Evolutionary conservation across 2,797 vertebrate genomes (phyloP).

Genomic region (Artibeus jamaicensis): DNA sequence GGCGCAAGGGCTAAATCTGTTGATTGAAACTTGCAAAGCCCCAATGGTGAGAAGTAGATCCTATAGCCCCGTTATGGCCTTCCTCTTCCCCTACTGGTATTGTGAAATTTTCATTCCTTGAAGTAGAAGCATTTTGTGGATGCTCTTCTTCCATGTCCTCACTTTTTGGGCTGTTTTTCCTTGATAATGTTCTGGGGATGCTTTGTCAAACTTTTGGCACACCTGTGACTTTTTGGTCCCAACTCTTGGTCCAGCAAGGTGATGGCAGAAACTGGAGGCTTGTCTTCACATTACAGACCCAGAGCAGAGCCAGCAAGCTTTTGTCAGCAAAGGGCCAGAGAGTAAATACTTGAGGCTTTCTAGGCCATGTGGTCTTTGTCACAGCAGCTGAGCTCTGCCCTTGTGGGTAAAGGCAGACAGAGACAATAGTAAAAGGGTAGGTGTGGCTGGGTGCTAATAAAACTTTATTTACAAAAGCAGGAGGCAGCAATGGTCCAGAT

Average conservation of each 20-base stretch:
- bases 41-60: not conserved
- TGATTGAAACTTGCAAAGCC: not conserved
- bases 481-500: accelerated
- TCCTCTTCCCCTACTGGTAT: not conserved
- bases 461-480: not conserved
- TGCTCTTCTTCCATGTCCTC: not conserved
- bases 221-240: not conserved
- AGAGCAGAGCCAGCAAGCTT: not conserved
- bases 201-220: not conserved
- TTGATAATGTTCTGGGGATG: not conserved
- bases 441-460: not conserved
- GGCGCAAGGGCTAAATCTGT: not conserved
- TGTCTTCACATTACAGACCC: not conserved
- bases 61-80: not conserved
- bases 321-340: not conserved
- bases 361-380: not conserved
- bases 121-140: not conserved
- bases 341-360: not conserved
- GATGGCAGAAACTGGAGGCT: not conserved
- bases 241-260: not conserved
- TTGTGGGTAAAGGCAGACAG: not conserved
- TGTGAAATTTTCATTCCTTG: not conserved
- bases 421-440: not conserved
- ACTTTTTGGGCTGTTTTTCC: not conserved
- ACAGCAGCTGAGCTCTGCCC: not conserved